Evolutionary conservation across 2,113 vertebrate genomes (phyloP), one percentile per base, ranked within the genome.

Genomic region (Chinchilla lanigera): DNA sequence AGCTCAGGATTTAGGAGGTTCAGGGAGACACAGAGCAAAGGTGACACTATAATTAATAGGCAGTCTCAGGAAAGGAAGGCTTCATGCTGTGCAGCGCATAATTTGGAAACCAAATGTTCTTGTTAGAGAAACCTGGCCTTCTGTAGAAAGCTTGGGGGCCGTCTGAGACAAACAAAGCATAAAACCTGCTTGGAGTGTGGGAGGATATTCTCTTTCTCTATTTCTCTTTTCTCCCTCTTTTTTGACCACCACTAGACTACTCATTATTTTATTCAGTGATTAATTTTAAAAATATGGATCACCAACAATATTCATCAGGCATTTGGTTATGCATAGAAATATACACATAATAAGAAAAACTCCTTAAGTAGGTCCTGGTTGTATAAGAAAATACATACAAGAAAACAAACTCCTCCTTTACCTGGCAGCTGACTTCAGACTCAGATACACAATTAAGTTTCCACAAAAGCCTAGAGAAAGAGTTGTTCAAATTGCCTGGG

Each of bases 11-110:
- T 89, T 86, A 58, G 87, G 50, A 93, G 78, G 93, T 56, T 94
- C 56, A 67, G 92, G 56, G 73, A 88, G 69, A 90, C 83, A 93
- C 20, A 86, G 95, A 47, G 69, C 96, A 95, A 98, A 97, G 97
- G 86, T 97, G 95, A 82, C 56, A 73, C 12, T 97, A 44, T 83
- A 95, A 86, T 92, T 97, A 95, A 75, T 17, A 88, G 61, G 54
- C 54, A n/a, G 22, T 90, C 98, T 83, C 83, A 84, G 92, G 83
- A 97, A 97, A 98, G 73, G 44, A 97, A 85, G 24, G 86, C 86
- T 60, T 78, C 95, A 20, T 83, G 93, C 89, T 93, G 41, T 96
- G 69, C 33, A 13, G 20, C 90, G 16, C 92, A 56, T 71, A 33
- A 94, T 81, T 20, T 28, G 96, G 86, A 97, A 89, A 87, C 78